Percentiles rank a stretch among this genome's conserved stretches.
Conservation (phyloP, 1,140 invertebrate genomes). For the Sarcophaga peregrina region DNA sequence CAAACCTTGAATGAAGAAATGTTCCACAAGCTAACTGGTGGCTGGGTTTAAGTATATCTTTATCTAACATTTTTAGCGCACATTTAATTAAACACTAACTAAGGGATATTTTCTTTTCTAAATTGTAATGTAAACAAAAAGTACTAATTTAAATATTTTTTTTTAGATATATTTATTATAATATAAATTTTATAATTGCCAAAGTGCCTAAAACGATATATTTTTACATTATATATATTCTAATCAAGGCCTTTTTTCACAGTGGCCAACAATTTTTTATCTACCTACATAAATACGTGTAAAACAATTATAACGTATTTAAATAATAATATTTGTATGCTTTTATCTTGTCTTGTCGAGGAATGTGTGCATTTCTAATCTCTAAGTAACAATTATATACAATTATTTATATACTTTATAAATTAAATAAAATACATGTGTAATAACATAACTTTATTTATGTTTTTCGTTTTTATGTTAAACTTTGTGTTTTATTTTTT, state of each 20-base stretch:
- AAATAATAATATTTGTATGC: neutral
- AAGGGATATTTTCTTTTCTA: neutral
- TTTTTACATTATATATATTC: neutral
- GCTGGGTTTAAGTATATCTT: constrained; percentile 72
- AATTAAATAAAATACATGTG: neutral
- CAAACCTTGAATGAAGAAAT: constrained; percentile 96
- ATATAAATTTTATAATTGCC: neutral
- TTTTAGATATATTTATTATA: neutral
- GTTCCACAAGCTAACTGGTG: constrained; percentile 98
- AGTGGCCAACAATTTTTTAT: neutral
- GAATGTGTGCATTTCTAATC: constrained; percentile 7
- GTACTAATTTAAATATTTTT: neutral
- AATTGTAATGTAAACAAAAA: too few relatives aligned
- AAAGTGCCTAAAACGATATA: constrained; percentile 8
- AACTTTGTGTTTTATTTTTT: constrained; percentile 11
- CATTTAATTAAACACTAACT: constrained; percentile 24
- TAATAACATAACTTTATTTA: constrained; percentile 10
- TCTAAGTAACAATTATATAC: neutral
- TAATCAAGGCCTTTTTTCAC: neutral
- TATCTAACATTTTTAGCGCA: neutral
- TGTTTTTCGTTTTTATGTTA: constrained; percentile 23
- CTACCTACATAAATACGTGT: neutral
- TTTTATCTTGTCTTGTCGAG: constrained; percentile 9
- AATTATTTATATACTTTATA: neutral
- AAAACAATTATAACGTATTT: neutral